Percentiles rank a stretch among this genome's conserved stretches.
Evolutionary conservation across 2,797 vertebrate genomes (phyloP).

Genomic region (Helarctos malayanus): DNA sequence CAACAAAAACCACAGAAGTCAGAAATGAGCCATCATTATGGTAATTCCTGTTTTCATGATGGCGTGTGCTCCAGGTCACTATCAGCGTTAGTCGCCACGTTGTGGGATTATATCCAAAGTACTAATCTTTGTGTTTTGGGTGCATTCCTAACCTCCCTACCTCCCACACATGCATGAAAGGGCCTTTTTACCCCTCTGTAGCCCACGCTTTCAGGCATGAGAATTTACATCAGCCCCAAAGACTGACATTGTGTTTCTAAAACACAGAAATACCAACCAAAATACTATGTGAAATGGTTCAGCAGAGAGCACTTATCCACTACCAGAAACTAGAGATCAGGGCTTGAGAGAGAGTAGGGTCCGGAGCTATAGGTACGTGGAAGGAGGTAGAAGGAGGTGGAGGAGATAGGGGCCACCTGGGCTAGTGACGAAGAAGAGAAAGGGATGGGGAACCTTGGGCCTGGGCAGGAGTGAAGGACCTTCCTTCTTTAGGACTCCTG

Average conservation of each 20-base stretch:
- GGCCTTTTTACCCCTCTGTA: neutral
- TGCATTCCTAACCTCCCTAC: rapidly evolving
- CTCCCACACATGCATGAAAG: neutral
- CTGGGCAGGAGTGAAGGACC: neutral
- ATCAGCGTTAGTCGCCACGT: rapidly evolving
- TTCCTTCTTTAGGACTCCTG: neutral
- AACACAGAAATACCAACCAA: neutral
- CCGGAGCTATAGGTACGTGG: neutral
- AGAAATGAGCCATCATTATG: neutral
- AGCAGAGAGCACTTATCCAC: neutral
- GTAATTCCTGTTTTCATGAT: neutral
- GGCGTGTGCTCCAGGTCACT: neutral
- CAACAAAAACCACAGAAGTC: neutral
- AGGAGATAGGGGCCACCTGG: neutral
- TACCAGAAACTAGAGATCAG: neutral
- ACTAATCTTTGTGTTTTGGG: neutral
- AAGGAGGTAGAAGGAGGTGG: neutral
- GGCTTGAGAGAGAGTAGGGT: neutral
- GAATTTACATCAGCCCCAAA: neutral
- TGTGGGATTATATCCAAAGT: neutral
- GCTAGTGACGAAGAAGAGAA: neutral
- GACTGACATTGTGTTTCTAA: neutral
- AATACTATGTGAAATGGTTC: neutral
- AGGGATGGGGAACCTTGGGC: too few relatives aligned
- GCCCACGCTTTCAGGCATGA: neutral